Evolutionary conservation across 2,113 vertebrate species (phyloP), one percentile per base, ranked within the genome.

Genomic region (Alethe diademata): DNA sequence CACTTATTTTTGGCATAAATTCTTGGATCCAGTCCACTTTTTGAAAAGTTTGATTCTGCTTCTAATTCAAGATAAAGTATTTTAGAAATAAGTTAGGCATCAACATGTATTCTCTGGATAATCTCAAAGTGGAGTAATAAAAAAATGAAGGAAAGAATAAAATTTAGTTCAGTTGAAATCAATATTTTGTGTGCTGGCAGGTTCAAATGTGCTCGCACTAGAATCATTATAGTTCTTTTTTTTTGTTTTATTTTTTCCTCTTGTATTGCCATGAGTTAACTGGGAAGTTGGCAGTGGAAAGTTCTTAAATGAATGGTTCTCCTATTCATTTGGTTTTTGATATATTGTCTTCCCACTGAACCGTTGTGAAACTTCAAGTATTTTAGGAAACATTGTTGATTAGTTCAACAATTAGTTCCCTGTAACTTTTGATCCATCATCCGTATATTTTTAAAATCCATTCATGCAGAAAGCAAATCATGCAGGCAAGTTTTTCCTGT

Each of bases 161-260:
- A 56, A 61, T 73, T 47, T 43, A 61, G 12, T 81, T 81, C 33
- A 25, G 2, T 60, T 65, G 28, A 60, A 91, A 79, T 61, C 5
- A 2, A 56, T 75, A 67, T 2, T 23, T 54, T 8, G 2, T 72
- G 19, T 71, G 48, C 43, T 2, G 0, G 38, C 28, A 75, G 28
- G 38, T 82, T 79, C 12, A 65, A 73, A 22, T 62, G 36, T 56
- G 4, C 25, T 51, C 40, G 8, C 19, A 29, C 14, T 38, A 15
- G 31, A 76, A 73, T 42, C 10, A 16, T 36, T 43, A 12, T 31
- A 9, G 7, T 9, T 61, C 1, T 5, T 1, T 28, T 20, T 33
- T 1, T 12, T 4, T 28, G 4, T 10, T 2, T 28, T 10, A 6
- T 29, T 8, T 54, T 42, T 1, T 16, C 11, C 14, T 78, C 14